Conservation (phyloP, 2,113 vertebrate genomes). For the Poicephalus gulielmi region DNA sequence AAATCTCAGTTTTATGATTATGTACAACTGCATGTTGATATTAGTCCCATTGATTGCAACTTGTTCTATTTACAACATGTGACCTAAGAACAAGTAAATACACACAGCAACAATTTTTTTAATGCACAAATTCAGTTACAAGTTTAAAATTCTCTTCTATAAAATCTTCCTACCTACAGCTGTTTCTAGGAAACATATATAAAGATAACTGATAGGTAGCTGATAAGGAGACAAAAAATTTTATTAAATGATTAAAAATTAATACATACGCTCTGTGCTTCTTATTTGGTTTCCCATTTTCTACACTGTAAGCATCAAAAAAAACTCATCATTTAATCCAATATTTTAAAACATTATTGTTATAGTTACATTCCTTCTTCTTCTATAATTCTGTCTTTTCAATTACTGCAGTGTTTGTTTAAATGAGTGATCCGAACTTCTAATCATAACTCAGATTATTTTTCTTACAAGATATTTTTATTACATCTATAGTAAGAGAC, state of each 20-base stretch:
- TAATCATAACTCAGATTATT: not conserved
- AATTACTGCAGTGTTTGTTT: accelerated
- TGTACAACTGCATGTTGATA: not conserved
- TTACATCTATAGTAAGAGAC: not conserved
- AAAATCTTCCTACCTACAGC: not conserved
- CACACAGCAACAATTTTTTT: not conserved
- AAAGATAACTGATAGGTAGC: not conserved
- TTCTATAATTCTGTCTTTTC: not conserved
- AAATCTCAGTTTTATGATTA: not conserved
- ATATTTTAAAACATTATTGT: not conserved
- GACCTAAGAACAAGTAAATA: not conserved
- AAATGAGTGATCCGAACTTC: not conserved
- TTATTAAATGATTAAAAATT: not conserved
- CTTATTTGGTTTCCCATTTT: not conserved
- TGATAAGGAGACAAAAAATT: not conserved
- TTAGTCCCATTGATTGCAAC: not conserved
- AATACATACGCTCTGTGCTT: not conserved
- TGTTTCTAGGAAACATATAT: not conserved
- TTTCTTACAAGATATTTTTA: not conserved
- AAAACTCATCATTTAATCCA: not conserved
- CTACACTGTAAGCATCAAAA: not conserved
- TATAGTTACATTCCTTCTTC: not conserved
- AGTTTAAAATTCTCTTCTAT: not conserved
- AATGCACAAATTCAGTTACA: not conserved
- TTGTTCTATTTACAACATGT: not conserved